Base-by-base conservation (phyloP, 2,797 vertebrate genomes). In the Syncerus caffer region DNA sequence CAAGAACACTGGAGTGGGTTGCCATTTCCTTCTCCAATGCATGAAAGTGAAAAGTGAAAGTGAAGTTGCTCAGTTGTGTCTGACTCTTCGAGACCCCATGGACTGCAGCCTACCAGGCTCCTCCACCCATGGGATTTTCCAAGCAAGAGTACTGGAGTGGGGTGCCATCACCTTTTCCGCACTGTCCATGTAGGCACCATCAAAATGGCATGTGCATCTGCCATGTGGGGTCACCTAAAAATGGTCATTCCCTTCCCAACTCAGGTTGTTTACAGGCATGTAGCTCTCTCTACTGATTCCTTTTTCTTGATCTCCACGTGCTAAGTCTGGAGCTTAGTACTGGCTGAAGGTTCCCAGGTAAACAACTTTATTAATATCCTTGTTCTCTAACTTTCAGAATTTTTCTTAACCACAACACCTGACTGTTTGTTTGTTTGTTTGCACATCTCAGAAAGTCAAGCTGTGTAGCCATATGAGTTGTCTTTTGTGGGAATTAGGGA, bases 41-140 rank as follows among this genome's bases (percentile, higher is more conserved):
- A 7, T 29, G 27, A 60, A 60, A 60, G 58, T 60, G 27, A 60
- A 29, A 60, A 60, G 27, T 60, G 2, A 60, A 60, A 60, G 27
- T 60, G 58, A 60, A 60, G 58, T 60, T 1, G 6, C 58, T 60
- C 58, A 29, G 27, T 60, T 12, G 2, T 60, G 27, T 60, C 58
- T 0, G 2, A 60, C 27, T 14, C 13, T 1, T 14, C 14, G 2
- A 0, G 13, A 60, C 6, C 12, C 27, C 58, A 29, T 14, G 27
- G 27, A 60, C 58, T 60, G 27, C 6, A 60, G 58, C 25, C 27
- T 0, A 3, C 58, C 27, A 60, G 58, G 58, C 58, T 60, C 58
- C 58, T 60, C 27, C 0, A 0, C 2, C 27, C 58, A 7, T 60
- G 27, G 27, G 58, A 29, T 29, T 60, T 60, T 14, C 5, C 0